Base-by-base conservation (phyloP, 2,888 invertebrate genomes). In the Drosophila robusta region DNA sequence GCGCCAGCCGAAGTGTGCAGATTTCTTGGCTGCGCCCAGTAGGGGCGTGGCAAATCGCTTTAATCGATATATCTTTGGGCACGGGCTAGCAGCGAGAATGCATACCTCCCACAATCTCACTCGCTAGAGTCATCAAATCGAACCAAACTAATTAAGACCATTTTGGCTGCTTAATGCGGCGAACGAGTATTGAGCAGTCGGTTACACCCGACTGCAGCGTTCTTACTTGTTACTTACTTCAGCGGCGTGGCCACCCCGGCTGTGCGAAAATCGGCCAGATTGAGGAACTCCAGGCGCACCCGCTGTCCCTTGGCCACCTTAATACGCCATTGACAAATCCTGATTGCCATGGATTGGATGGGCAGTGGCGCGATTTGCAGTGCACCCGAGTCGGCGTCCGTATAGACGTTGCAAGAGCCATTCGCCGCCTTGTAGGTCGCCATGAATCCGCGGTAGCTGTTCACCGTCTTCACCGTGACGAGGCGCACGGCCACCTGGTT, bases 271-370 rank as follows among this genome's bases (percentile, higher is more conserved):
- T 65, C 67, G 4, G 39, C 94, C 50, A 95, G 89, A 89, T 95
- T 94, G 0, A 93, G 74, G 54, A 96, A 91, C 50, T 94, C 93
- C 0, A 96, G 82, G 16, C 93, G 93, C 8, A 97, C 93, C 56
- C 94, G 93, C 70, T 94, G 93, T 0, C 95, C 95, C 81, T 92
- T 91, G 0, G 95, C 95, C 1, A 95, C 95, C 4, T 89, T 93
- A n/a, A 96, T 95, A n/a, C 71, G 92, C 97, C 97, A 97, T 7
- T 92, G 91, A 82, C 97, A 97, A 41, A 92, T 91, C 56, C 51
- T 50, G 5, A 14, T 0, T 38, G 4, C n/a, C 3, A 0, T 6
- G 2, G 16, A 0, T 1, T 18, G 24, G 3, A 8, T 16, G 8
- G 34, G 26, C 6, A 7, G 47, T 24, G n/a, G 32, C 6, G 29